Base-by-base conservation (phyloP, 1,140 invertebrate genomes). In the Schlechtendalia chinensis region DNA sequence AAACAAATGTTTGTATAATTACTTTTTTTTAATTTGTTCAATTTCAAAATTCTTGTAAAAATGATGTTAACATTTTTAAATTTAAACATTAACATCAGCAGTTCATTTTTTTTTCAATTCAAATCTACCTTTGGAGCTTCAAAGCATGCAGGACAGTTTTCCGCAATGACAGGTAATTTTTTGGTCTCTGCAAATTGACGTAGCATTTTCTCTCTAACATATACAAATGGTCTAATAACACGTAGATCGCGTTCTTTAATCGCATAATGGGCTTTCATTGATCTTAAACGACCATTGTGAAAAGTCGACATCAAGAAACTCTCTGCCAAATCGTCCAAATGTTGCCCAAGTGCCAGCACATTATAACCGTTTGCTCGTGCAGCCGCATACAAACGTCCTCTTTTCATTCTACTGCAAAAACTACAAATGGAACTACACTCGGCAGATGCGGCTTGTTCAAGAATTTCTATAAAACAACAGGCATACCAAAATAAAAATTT, bases 191-290 rank as follows among this genome's bases (percentile, higher is more conserved):
- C 89, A 87, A 94, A 94, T 61, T 90, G 87, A 53, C 90, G 87
- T 11, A 94, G 83, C 17, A 90, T 87, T 83, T 91, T 93, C 83
- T 94, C 93, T 53, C 94, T 87, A 5, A 96, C 93, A 86, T 94
- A 95, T 3, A 95, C 91, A 84, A 96, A 93, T 1, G 95, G 95
- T 72, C 95, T 88, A 81, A 96, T 93, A 11, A 97, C 91, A 82
- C 94, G 88, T 45, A 97, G 85, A 84, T 94, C 91, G 81, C 91
- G 90, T 81, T 95, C 92, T 82, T 92, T 93, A 50, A 92, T 89
- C 82, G 88, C 88, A 85, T 95, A 96, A 85, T 93, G 90, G 5
- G 94, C 94, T 84, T 95, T 95, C 90, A 96, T 90, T 0, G 93
- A 93, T 82, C 89, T 87, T 24, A 96, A 85, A 71, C 90, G 88